Evolutionary conservation across 2,888 invertebrate genomes (phyloP).

Genomic region (Oxycera nigricornis): DNA sequence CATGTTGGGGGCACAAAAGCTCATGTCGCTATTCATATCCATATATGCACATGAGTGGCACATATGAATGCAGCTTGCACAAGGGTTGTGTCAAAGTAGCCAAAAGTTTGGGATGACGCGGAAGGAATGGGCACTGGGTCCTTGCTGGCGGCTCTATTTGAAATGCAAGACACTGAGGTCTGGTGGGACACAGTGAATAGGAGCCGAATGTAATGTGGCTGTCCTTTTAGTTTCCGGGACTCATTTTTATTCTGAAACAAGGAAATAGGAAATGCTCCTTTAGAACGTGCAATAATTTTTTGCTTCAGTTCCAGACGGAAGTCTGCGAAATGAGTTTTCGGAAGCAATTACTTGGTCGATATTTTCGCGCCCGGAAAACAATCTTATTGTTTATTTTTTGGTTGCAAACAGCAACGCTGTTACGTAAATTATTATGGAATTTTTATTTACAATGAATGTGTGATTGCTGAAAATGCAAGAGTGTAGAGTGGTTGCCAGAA

Average conservation of each 20-base stretch:
- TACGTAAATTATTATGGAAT: too few species aligned
- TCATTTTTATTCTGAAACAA: not conserved
- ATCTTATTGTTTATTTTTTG: too few species aligned
- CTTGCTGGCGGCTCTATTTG: not conserved
- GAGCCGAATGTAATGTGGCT: not conserved
- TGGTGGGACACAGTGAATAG: not conserved
- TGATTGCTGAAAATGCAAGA: too few species aligned
- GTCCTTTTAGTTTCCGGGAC: not conserved
- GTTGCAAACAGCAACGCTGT: too few species aligned
- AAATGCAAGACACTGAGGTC: not conserved
- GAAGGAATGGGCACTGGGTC: not conserved
- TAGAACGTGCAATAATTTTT: too few species aligned
- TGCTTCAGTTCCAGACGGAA: too few species aligned
- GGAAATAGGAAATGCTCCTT: too few species aligned
- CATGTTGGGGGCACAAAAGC: not conserved
- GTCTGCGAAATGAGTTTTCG: too few species aligned
- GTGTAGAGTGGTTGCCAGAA: too few species aligned
- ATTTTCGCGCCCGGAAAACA: too few species aligned
- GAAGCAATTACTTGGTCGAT: too few species aligned
- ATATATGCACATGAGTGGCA: not conserved
- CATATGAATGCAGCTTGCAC: slow-evolving; percentile 5
- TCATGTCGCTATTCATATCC: not conserved
- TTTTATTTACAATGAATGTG: too few species aligned
- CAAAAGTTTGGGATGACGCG: not conserved
- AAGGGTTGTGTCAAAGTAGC: not conserved